Conservation (phyloP, 2,113 vertebrate genomes). For the Spermophilus dauricus region DNA sequence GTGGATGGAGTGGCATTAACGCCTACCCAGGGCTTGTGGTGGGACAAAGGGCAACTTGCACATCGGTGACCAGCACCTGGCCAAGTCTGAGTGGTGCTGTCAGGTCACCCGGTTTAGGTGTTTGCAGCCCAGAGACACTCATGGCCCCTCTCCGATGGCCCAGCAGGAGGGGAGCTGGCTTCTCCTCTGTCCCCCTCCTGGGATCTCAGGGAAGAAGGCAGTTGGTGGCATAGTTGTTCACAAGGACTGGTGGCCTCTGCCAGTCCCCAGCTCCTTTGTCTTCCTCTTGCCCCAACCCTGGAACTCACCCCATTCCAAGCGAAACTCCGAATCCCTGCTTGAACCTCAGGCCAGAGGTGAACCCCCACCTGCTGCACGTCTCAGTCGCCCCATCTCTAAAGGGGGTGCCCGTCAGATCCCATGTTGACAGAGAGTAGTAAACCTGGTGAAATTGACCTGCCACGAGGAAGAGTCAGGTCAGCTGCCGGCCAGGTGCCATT, state of each 20-base stretch:
- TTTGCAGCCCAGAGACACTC: fast-evolving
- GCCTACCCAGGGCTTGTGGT: fast-evolving
- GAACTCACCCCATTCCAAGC: neutral
- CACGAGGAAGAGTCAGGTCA: neutral
- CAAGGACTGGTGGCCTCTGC: too few species aligned
- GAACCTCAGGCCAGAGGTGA: neutral
- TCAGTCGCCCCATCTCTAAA: neutral
- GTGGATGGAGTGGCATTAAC: neutral
- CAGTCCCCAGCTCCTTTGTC: fast-evolving
- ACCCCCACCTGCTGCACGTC: neutral
- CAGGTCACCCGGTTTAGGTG: fast-evolving
- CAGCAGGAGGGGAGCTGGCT: neutral
- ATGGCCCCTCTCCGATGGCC: neutral
- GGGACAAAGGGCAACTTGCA: fast-evolving
- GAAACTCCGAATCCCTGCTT: neutral
- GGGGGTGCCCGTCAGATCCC: neutral
- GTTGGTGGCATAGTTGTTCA: neutral
- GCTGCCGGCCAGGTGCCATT: neutral
- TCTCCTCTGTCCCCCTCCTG: too few species aligned
- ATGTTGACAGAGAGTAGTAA: neutral
- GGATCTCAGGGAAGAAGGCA: neutral
- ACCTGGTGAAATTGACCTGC: neutral
- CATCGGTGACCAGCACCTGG: neutral
- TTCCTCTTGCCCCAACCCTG: too few species aligned
- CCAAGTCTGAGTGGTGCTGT: too few species aligned